phyloP scores from a whole-genome alignment of 2,113 vertebrate genomes.

The Regulus satrapa region DNA sequence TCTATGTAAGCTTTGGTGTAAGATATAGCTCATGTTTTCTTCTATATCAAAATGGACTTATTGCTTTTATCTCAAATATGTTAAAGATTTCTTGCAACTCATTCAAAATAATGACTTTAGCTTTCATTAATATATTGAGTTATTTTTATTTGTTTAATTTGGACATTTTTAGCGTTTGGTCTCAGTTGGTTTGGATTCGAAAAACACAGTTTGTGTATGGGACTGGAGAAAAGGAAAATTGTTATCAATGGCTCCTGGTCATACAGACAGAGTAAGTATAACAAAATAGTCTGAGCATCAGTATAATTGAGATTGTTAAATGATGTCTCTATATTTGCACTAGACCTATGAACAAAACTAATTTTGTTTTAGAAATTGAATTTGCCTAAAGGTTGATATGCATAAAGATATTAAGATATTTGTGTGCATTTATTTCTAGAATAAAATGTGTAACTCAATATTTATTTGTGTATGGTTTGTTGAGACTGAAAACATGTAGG shows the following conservation, averaged over 20 bases:
- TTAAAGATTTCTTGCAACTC: not conserved
- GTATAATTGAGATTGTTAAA: not conserved
- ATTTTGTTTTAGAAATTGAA: not conserved
- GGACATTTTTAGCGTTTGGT: constrained; percentile 86
- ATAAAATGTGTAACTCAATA: not conserved
- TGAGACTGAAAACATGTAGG: not conserved
- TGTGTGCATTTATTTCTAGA: not conserved
- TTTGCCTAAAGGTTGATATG: not conserved
- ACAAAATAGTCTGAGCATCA: not conserved
- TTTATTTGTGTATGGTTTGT: not conserved
- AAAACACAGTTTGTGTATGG: constrained; percentile 98
- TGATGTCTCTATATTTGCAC: not conserved
- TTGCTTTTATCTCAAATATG: not conserved
- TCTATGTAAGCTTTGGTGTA: not conserved
- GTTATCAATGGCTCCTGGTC: constrained; percentile 92
- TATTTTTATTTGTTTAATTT: not conserved
- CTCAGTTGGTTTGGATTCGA: constrained; percentile 96
- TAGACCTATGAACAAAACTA: not conserved
- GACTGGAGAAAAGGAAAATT: constrained; percentile 96
- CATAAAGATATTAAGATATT: not conserved
- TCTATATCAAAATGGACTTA: not conserved
- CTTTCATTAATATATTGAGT: not conserved
- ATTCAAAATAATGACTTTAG: not conserved
- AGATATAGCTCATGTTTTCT: not conserved
- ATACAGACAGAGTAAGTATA: constrained; percentile 92